Percentiles rank a stretch among this genome's conserved stretches.
phyloP scores from a whole-genome alignment of 1,140 invertebrate genomes.

The Cotesia typhae region DNA sequence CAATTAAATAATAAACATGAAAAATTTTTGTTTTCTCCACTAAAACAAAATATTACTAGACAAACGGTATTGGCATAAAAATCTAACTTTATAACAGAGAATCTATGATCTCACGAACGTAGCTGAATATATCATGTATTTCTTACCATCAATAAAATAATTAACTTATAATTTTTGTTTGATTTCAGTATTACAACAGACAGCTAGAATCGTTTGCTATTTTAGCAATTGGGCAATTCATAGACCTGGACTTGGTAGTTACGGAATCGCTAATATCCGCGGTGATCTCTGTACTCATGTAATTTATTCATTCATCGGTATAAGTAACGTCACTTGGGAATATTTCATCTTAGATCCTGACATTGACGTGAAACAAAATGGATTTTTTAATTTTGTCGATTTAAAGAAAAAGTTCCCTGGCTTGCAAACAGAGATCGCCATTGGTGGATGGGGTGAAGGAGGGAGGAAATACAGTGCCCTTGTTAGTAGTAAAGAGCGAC shows the following conservation, averaged over 20 bases:
- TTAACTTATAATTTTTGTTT: neutral
- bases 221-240: conserved; percentile 94
- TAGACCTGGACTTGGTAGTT: conserved; percentile 80
- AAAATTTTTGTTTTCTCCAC: too few species aligned
- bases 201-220: conserved; percentile 81
- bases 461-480: conserved; percentile 85
- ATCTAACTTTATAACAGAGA: too few species aligned
- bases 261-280: conserved; percentile 84
- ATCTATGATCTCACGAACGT: too few species aligned
- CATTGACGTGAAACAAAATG: conserved; percentile 78
- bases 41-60: too few species aligned
- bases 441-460: conserved; percentile 89
- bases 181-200: conserved; percentile 43
- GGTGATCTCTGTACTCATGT: conserved; percentile 85
- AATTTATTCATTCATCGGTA: conserved; percentile 90
- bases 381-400: conserved; percentile 84
- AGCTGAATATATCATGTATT: too few species aligned
- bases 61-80: too few species aligned
- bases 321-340: conserved; percentile 80
- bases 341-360: conserved; percentile 83
- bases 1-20: too few species aligned
- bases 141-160: too few species aligned
- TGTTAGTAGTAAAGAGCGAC: conserved; percentile 73
- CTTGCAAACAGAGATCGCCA: conserved; percentile 81
- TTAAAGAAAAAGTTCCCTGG: conserved; percentile 76